Evolutionary conservation across 2,113 vertebrate species (phyloP).

Genomic region (Dipodomys spectabilis): DNA sequence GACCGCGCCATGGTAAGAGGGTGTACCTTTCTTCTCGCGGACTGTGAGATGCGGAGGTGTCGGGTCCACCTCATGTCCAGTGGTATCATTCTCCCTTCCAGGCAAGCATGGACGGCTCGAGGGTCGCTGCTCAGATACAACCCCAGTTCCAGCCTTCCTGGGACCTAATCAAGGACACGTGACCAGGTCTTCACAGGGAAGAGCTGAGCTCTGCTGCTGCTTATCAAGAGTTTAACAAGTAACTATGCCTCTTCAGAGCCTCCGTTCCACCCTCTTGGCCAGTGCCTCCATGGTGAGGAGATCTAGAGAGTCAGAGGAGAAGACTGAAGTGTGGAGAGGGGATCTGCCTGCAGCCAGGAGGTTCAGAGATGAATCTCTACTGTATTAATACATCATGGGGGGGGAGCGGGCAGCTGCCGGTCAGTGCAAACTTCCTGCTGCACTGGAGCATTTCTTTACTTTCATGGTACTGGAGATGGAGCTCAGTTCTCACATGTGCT

Average conservation of each 20-base stretch:
- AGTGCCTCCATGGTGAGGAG: accelerated
- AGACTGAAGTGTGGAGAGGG: too few species aligned
- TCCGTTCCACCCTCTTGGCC: too few species aligned
- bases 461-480: too few species aligned
- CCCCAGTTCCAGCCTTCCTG: accelerated
- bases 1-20: neutral
- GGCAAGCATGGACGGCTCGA: accelerated
- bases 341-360: neutral
- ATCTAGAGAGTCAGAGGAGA: neutral
- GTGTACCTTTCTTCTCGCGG: neutral
- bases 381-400: accelerated
- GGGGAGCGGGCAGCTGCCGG: too few species aligned
- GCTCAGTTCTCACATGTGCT: too few species aligned
- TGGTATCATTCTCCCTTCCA: accelerated
- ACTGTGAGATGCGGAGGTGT: neutral
- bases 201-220: too few species aligned
- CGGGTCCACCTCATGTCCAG: neutral
- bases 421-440: too few species aligned
- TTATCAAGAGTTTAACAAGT: neutral
- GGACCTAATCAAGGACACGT: accelerated
- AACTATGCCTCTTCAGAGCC: accelerated
- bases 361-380: neutral
- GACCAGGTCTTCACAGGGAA: neutral
- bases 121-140: neutral
- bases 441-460: too few species aligned